Conservation (phyloP, 2,113 vertebrate genomes). For the Cebus imitator region DNA sequence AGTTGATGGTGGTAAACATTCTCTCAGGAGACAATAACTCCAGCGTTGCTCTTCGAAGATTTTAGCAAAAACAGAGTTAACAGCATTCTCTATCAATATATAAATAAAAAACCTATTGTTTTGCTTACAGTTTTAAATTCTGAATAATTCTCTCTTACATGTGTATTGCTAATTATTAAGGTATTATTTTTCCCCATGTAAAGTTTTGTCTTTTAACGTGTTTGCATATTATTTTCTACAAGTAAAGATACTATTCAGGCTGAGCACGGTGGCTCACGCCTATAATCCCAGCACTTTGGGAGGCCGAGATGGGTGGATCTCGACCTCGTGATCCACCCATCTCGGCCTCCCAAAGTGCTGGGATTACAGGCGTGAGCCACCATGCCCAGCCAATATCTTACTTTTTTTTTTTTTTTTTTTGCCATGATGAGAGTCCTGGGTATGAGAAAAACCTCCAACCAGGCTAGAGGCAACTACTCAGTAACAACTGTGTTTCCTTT, state of each 20-base stretch:
- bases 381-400: no score
- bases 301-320: no score
- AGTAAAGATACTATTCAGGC: neutral
- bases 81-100: neutral
- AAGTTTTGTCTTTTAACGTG: slow-evolving; percentile 8
- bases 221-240: slow-evolving; percentile 27
- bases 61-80: neutral
- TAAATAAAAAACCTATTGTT: neutral
- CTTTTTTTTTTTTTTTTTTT: neutral
- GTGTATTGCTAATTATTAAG: neutral
- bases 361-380: no score
- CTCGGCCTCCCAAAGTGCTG: no score
- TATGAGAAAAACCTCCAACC: neutral
- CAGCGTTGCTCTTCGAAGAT: neutral
- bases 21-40: neutral
- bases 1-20: neutral
- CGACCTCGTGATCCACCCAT: no score
- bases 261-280: no score
- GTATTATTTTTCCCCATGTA: neutral
- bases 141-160: neutral
- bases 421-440: neutral
- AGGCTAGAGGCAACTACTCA: neutral
- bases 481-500: neutral
- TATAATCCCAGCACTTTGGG: no score
- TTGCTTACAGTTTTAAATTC: slow-evolving; percentile 18